Evolutionary conservation across 2,113 vertebrate species (phyloP), one percentile per base, ranked within the genome.

Genomic region (Gorsachius goisagi): DNA sequence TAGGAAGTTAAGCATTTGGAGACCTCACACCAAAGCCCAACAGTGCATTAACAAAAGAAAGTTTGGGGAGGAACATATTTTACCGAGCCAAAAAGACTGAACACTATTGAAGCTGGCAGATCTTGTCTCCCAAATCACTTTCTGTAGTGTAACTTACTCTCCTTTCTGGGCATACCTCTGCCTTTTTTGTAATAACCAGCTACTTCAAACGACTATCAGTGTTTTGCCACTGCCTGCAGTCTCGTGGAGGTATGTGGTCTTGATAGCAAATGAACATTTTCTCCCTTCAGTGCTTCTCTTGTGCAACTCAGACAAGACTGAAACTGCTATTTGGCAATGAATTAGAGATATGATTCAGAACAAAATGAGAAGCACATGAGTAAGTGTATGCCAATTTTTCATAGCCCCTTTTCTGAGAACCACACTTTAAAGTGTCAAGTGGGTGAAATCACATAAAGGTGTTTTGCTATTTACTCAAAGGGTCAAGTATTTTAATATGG

Each of bases 401-500:
- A 24, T 79, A 79, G 37, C 9, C 45, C 21, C 23, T 88, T 95
- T 88, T 49, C 69, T 14, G 33, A 94, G 35, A 81, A 78, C 39
- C 32, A 69, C 68, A 44, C 44, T 96, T 96, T n/a, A 35, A 68
- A 86, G 78, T 71, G 78, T 96, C 75, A 96, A 93, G 90, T 76
- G 72, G 22, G 58, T 95, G 89, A 96, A 82, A 93, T 74, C n/a
- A 82, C n/a, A 78, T 47, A 59, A 81, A 90, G 24, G 45, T 89
- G 72, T 55, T 96, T 91, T 79, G 60, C 62, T 88, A 93, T 94
- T 80, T 79, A 80, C 58, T 93, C 53, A 92, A 47, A 94, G 75
- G 93, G 93, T 95, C 94, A 93, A 88, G 81, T 75, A 71, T 91
- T 94, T 90, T 90, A 93, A 91, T 82, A 95, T 41, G 30, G 41